phyloP scores from a whole-genome alignment of 2,797 vertebrate genomes.

The Malurus splendens region DNA sequence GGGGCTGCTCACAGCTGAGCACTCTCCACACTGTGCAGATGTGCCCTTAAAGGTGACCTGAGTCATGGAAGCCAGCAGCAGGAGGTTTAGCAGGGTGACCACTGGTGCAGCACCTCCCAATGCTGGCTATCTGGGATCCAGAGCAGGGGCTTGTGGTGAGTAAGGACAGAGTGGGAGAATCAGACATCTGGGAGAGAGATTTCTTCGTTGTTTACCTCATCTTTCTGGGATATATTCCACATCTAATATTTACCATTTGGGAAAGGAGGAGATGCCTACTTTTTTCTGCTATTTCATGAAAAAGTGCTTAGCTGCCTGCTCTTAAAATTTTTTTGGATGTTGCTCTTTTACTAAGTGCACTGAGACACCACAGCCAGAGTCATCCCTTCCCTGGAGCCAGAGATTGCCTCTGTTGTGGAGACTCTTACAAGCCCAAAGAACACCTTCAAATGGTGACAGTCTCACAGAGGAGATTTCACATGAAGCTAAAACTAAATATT shows the following conservation, averaged over 20 bases:
- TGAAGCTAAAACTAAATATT: neutral
- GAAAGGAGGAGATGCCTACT: neutral
- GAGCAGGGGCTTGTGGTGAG: neutral
- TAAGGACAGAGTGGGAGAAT: neutral
- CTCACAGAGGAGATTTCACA: neutral
- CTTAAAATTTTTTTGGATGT: neutral
- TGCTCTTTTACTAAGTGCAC: neutral
- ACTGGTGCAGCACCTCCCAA: neutral
- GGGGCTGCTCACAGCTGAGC: neutral
- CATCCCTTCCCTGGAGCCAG: fast-evolving
- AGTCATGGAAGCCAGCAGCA: neutral
- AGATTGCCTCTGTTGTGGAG: neutral
- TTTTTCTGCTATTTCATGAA: neutral
- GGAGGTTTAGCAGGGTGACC: neutral
- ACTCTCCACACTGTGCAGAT: too few relatives aligned
- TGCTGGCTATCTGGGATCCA: neutral
- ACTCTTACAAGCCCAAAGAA: neutral
- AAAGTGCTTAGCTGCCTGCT: neutral
- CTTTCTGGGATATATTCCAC: neutral
- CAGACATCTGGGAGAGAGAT: neutral
- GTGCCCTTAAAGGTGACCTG: neutral
- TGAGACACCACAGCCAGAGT: neutral
- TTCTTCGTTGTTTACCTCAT: neutral
- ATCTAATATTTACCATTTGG: neutral
- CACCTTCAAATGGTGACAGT: neutral